Evolutionary conservation across 2,888 invertebrate genomes (phyloP), one percentile per base, ranked within the genome.

Genomic region (Eupithecia exiguata): DNA sequence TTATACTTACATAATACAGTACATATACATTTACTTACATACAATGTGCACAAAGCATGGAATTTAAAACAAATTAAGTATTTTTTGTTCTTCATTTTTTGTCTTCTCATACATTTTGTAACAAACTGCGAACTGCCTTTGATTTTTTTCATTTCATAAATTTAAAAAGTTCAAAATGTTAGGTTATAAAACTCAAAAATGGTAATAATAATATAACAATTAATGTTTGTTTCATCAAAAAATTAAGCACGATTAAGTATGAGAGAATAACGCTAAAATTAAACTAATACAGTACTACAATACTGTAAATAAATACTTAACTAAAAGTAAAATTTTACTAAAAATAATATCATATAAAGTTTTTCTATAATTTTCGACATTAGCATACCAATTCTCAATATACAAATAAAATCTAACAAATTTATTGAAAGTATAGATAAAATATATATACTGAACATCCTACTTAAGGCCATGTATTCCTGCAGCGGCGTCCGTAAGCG

Each of bases 261-360:
- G 77, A 80, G 77, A 74, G 70, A 72, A 69, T 74, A 72, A 40
- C 69, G 68, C 66, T 76, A 77, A 72, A 74, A 67, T 72, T 75
- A 75, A 71, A 74, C 79, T 79, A 62, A 71, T 76, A 83, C 87
- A 85, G 85, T 86, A 88, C 82, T 77, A 79, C 68, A 83, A 84
- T 85, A 85, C 85, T 83, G 83, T 71, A 58, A 84, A 87, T 86
- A 87, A 88, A 87, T 88, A 53, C 35, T 16, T 35, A 82, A 84
- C 75, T 84, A 83, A 9, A 80, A 82, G 63, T 63, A 71, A 70
- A 75, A 71, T 69, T 78, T 79, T 77, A 80, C 78, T 80, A 79
- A 82, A 77, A 75, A 58, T 58, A 58, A 58, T 58, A 58, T 58
- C 58, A 58, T 58, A 21, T 5, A 58, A 58, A 12, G n/a, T 21